Percentiles rank a stretch among this genome's conserved stretches.
phyloP scores from a whole-genome alignment of 2,797 vertebrate genomes.

The Columba guinea region DNA sequence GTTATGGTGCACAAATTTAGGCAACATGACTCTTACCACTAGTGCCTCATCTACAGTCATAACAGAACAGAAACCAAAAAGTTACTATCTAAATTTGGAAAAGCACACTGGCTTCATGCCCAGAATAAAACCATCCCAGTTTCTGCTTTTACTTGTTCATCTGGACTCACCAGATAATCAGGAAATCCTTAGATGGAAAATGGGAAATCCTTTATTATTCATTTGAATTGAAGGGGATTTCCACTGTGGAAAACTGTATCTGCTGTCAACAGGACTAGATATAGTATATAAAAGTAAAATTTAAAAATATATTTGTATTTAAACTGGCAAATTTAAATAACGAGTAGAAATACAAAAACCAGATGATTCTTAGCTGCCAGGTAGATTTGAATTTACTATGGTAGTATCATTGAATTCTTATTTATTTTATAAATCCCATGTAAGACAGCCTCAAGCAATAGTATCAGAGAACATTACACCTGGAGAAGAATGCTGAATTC shows the following conservation, averaged over 20 bases:
- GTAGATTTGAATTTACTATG: not conserved
- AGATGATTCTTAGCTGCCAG: not conserved
- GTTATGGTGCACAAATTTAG: not conserved
- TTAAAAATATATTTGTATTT: not conserved
- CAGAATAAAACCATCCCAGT: not conserved
- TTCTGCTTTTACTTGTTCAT: not conserved
- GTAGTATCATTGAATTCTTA: not conserved
- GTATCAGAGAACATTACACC: not conserved
- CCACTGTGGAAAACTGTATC: not conserved
- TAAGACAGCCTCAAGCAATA: not conserved
- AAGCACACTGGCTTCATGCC: not conserved
- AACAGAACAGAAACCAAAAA: not conserved
- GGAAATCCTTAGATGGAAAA: conserved; percentile 24
- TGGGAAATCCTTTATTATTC: conserved; percentile 25
- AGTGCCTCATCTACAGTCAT: not conserved
- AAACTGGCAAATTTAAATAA: not conserved
- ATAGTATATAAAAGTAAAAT: not conserved
- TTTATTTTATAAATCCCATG: not conserved
- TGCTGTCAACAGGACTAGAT: not conserved
- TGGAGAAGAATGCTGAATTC: conserved; percentile 5
- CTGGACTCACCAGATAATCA: conserved; percentile 23
- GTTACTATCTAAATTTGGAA: not conserved
- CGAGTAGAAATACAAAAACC: not conserved
- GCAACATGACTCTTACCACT: not conserved
- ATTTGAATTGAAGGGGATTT: conserved; percentile 5